Evolutionary conservation across 2,113 vertebrate species (phyloP).

Genomic region (Columba janthina): DNA sequence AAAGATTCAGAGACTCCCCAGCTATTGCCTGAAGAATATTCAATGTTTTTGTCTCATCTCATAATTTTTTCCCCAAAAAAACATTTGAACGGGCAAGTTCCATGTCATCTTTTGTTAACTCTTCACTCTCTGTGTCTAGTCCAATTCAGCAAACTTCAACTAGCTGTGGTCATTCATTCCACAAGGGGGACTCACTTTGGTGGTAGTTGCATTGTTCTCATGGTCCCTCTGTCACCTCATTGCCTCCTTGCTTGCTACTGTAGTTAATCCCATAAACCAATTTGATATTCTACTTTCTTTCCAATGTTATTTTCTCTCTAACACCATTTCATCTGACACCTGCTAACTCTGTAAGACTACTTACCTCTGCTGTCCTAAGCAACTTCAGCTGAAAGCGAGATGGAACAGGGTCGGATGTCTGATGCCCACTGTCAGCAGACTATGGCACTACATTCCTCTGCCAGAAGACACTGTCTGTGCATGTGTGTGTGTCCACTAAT

Average conservation of each 20-base stretch:
- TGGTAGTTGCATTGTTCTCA: neutral
- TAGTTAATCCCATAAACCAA: neutral
- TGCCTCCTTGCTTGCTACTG: fast-evolving
- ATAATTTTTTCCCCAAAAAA: fast-evolving
- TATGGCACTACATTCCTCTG: neutral
- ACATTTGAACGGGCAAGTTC: neutral
- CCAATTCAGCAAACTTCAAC: neutral
- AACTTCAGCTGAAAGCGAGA: neutral
- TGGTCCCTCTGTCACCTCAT: neutral
- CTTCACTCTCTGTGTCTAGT: neutral
- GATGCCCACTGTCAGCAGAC: neutral
- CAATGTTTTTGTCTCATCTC: neutral
- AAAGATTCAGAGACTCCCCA: neutral
- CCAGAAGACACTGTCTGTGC: neutral
- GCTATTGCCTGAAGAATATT: neutral
- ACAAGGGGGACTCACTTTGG: neutral
- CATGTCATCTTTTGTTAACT: neutral
- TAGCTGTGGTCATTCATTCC: neutral
- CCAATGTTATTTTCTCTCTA: neutral
- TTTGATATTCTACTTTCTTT: neutral
- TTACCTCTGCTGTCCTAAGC: neutral
- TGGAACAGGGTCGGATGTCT: neutral
- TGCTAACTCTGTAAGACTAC: neutral
- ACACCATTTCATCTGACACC: fast-evolving
- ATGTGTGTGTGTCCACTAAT: neutral